Base-by-base conservation (phyloP, 2,113 vertebrate species). In the Coryphaenoides rupestris region DNA sequence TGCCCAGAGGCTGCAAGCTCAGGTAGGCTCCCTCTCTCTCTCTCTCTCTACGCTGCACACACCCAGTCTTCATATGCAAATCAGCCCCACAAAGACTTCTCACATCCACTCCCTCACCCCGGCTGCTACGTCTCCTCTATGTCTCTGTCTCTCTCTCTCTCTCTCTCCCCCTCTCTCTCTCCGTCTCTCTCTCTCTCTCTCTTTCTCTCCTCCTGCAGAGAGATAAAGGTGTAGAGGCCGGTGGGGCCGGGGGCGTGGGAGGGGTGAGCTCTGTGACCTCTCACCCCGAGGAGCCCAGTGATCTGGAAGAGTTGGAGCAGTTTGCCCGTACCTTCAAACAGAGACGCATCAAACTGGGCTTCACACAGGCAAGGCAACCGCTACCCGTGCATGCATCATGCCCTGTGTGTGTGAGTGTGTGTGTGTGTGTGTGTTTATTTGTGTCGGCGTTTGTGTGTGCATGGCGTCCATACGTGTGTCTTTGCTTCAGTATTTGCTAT, bases 301-400 rank as follows among this genome's bases (percentile, higher is more conserved):
- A 96, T 80, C 84, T 96, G 81, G 95, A 96, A 82, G 95, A 96
- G 73, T 88, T 96, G 74, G 95, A 96, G 76, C 93, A 95, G 84
- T 96, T 96, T 4, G 95, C 95, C 60, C 93, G 94, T 71, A 95
- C 94, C 87, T 96, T 96, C 86, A 96, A 96, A 83, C 95, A 96
- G 76, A 92, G 95, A 65, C 91, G 95, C 75, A 96, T 96, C 82
- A 96, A 96, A 80, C 86, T 96, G 82, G 95, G 95, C 69, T 96
- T 96, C 89, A 96, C 95, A 4, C 95, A 96, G 94, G 94, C 94
- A 56, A 16, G n/a, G n/a, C n/a, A n/a, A n/a, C n/a, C n/a, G n/a
- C n/a, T n/a, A n/a, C n/a, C n/a, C n/a, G n/a, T n/a, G n/a, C n/a
- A n/a, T n/a, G n/a, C n/a, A n/a, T n/a, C n/a, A n/a, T n/a, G 65